Evolutionary conservation across 2,888 invertebrate genomes (phyloP).

Genomic region (Steromphala cineraria): DNA sequence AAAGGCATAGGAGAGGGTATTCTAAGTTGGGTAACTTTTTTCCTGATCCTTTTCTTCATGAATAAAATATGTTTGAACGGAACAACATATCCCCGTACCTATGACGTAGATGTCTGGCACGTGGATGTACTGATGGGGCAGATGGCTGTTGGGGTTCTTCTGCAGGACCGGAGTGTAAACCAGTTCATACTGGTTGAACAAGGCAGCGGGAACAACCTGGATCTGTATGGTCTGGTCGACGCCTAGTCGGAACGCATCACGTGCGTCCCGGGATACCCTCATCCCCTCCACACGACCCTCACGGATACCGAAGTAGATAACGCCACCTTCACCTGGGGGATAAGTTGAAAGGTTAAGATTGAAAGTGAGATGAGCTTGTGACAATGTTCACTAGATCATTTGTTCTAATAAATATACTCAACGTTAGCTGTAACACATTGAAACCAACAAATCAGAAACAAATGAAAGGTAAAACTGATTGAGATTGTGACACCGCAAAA

Average conservation of each 20-base stretch:
- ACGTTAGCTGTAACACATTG: too few species aligned
- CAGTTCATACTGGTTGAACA: constrained; percentile 51
- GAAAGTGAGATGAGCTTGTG: too few species aligned
- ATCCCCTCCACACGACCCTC: constrained; percentile 46
- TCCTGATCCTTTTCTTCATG: too few species aligned
- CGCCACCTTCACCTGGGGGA: not conserved
- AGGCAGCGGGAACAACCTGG: constrained; percentile 41
- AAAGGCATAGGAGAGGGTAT: too few species aligned
- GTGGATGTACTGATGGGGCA: not conserved
- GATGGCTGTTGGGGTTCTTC: constrained; percentile 2
- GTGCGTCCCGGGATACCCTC: constrained; percentile 46
- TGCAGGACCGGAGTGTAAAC: constrained; percentile 43
- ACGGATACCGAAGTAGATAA: constrained; percentile 51
- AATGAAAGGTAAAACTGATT: too few species aligned
- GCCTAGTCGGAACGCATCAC: constrained; percentile 53
- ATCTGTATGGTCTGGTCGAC: constrained; percentile 50
- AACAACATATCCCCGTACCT: too few species aligned
- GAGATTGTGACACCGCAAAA: too few species aligned
- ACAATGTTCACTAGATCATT: too few species aligned
- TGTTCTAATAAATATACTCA: too few species aligned
- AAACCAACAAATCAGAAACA: too few species aligned
- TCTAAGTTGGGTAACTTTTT: too few species aligned
- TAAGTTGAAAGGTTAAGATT: not conserved
- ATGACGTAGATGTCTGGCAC: not conserved
- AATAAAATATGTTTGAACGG: too few species aligned